Evolutionary conservation across 53 echinoderm and acorn worm genomes (phyloP), one percentile per base, ranked within the genome.

Genomic region (Echinarachnius parma): DNA sequence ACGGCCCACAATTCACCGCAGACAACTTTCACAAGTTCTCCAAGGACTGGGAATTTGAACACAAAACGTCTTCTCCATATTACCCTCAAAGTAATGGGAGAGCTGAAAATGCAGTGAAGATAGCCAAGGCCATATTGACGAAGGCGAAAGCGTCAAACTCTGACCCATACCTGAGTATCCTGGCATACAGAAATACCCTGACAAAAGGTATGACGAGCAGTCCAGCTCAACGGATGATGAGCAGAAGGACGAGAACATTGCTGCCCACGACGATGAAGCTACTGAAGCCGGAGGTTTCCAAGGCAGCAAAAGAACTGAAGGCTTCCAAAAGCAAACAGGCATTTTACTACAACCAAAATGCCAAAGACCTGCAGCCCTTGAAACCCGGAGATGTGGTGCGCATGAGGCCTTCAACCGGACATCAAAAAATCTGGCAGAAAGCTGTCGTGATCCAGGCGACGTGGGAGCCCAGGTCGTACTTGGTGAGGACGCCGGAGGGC

Each of bases 91-190:
- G 61, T 30, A 82, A 82, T 77, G 71, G 82, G 3, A 72, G 78
- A 28, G 83, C 61, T 7, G 87, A 86, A 27, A 58, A 39, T 13
- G 64, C 71, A 9, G 86, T 86, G 26, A 81, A 81, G 23, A 37
- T 75, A 4, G 79, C 83, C 11, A 87, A 87, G 60, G 34, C 49
- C 9, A 16, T 87, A 21, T 14, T 87, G 25, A 72, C 48, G 33
- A 87, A 83, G 48, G 42, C 58, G 13, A 83, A 74, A 61, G 65
- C 66, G 64, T 64, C 87, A 28, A 46, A 66, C 34, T 5, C 31
- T 23, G 88, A 83, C 30, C 83, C 83, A 3, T 88, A 88, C 34
- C 49, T 83, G 1, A 65, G 79, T 42, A 64, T 88, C 10, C 62
- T 79, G 1, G 75, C 61, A 11, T 65, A 59, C 54, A 56, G 88